These are phyloP conservation scores for Perizoma affinitatum DNA, from an alignment of 2,888 invertebrate genomes.

Conservation along the genomic window DNA sequence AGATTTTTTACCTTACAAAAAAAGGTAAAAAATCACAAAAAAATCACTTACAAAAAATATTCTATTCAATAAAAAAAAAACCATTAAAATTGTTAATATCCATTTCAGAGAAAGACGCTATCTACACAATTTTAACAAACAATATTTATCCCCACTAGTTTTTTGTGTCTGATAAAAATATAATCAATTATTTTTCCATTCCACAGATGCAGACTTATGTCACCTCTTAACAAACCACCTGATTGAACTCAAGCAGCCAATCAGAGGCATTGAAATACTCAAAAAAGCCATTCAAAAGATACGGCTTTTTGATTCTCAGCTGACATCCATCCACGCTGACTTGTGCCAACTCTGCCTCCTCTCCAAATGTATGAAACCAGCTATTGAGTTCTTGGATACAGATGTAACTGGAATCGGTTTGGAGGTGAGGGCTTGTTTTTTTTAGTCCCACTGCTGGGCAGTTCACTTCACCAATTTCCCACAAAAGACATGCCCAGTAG, in stretches of 20 bases:
- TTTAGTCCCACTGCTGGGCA: too few relatives aligned
- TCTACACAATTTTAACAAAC: too few relatives aligned
- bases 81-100: too few relatives aligned
- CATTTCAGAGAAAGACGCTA: too few relatives aligned
- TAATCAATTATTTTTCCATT: neutral
- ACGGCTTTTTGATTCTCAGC: constrained; percentile 93
- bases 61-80: too few relatives aligned
- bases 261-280: constrained; percentile 92
- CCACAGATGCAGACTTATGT: constrained; percentile 93
- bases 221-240: constrained; percentile 92
- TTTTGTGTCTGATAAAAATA: neutral
- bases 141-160: too few relatives aligned
- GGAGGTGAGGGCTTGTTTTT: constrained; percentile 83
- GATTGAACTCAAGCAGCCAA: constrained; percentile 90
- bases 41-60: too few relatives aligned
- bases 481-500: too few relatives aligned
- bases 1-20: too few relatives aligned
- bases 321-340: constrained; percentile 97
- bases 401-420: constrained; percentile 96
- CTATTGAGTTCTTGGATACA: constrained; percentile 92
- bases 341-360: constrained; percentile 95
- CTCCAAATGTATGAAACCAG: constrained; percentile 96
- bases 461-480: too few relatives aligned
- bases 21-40: too few relatives aligned
- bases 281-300: constrained; percentile 94